phyloP scores from a whole-genome alignment of 2,888 invertebrate genomes.

The Lycocerus yunnanus region DNA sequence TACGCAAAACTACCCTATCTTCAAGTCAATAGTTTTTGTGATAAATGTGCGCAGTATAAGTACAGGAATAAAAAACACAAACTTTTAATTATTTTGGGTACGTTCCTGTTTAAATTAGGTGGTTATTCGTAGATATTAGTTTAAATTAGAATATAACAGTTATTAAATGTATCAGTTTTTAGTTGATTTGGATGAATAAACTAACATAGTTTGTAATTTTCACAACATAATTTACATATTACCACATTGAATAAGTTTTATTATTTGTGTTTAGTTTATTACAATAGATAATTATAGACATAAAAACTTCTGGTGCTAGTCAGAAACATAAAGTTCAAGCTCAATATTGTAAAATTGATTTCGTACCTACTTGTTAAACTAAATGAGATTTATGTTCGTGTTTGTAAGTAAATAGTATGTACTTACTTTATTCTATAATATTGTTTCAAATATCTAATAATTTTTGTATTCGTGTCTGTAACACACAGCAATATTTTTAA shows the following conservation, averaged over 20 bases:
- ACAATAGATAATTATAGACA: neutral
- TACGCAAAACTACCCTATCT: slow-evolving; percentile 17
- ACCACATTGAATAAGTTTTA: neutral
- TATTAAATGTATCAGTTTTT: neutral
- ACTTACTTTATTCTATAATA: neutral
- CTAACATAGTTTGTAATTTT: neutral
- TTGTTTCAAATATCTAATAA: neutral
- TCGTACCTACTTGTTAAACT: neutral
- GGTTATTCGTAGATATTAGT: neutral
- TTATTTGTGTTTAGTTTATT: neutral
- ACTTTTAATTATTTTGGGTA: neutral
- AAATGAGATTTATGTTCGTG: neutral
- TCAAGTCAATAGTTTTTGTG: slow-evolving; percentile 24
- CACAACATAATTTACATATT: neutral
- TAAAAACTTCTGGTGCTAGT: neutral
- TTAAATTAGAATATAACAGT: neutral
- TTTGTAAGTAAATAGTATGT: neutral
- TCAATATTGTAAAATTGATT: neutral
- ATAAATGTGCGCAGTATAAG: slow-evolving; percentile 18
- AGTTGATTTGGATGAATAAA: neutral
- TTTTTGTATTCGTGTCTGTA: too few relatives aligned
- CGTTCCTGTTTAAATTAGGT: neutral
- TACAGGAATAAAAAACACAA: slow-evolving; percentile 5
- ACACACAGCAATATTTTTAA: neutral
- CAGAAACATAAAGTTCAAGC: neutral